Base-by-base conservation (phyloP, 2,113 vertebrate species). In the Otus sunia region DNA sequence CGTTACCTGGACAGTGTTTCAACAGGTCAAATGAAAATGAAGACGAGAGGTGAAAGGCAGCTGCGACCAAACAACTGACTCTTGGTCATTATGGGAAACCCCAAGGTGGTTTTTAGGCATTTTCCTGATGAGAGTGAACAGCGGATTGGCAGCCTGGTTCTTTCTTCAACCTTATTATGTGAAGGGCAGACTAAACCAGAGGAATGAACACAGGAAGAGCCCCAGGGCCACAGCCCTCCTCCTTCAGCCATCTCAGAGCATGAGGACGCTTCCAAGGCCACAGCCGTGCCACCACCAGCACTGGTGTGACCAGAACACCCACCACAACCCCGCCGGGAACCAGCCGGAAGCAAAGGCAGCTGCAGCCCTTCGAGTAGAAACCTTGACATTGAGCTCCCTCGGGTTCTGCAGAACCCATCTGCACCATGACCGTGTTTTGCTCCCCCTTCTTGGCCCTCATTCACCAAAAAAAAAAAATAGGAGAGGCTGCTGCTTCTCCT, bases 391-490 rank as follows among this genome's bases (percentile, higher is more conserved):
- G 43, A 45, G 16, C 16, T 2, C 30, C 37, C 4, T 4, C 3
- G 9, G 58, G 49, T 49, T 37, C 49, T 2, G 9, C 4, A 15
- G 15, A 41, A 15, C 23, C 67, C 56, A 3, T 1, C 7, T 4
- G 25, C 30, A 22, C 9, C 0, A 0, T 11, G 15, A 22, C 5
- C 1, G 15, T 9, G n/a, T 9, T 43, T 15, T 13, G 9, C 45
- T n/a, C 29, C 43, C 45, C 29, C 10, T 71, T 20, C 53, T 34
- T 8, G 27, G n/a, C 29, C 23, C 36, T 14, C 23, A 11, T 21
- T 6, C 77, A 29, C 34, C n/a, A 47, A 47, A 47, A 11, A 37
- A 37, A 56, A 32, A 58, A 32, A 5, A 3, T 2, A 20, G 34
- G 27, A 1, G n/a, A 37, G 16, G 34, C 1, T 1, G 6, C 41